Conservation (phyloP, 2,113 vertebrate genomes). For the Brachyhypopomus gauderio region DNA sequence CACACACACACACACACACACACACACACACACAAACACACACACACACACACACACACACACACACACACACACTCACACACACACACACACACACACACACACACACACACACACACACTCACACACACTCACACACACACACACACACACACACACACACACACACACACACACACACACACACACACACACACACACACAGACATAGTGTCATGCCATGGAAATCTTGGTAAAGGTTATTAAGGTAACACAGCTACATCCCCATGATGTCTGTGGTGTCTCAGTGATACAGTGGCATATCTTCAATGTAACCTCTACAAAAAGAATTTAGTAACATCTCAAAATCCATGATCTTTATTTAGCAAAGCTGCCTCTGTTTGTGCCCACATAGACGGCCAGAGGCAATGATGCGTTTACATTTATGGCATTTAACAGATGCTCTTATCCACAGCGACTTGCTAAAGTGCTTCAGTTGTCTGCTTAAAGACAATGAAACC, state of each 20-base stretch:
- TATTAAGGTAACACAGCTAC: slow-evolving; percentile 15
- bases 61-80: background rate
- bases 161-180: background rate
- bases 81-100: background rate
- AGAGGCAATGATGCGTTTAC: too few relatives aligned
- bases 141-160: background rate
- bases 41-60: background rate
- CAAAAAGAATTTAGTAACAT: too few relatives aligned
- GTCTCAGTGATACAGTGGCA: slow-evolving; percentile 26
- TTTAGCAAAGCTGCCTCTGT: background rate
- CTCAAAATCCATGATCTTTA: background rate
- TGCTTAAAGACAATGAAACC: too few relatives aligned
- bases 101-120: background rate
- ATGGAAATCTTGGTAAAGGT: slow-evolving; percentile 30
- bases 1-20: background rate
- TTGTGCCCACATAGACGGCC: background rate
- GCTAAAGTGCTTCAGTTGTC: too few relatives aligned
- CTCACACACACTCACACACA: background rate
- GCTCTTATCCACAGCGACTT: too few relatives aligned
- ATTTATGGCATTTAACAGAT: too few relatives aligned
- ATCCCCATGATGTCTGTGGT: background rate
- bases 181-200: background rate
- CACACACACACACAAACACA: background rate
- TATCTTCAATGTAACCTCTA: slow-evolving; percentile 7
- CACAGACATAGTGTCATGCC: background rate